phyloP scores from a whole-genome alignment of 2,888 invertebrate genomes.

The Cordilura impudica region DNA sequence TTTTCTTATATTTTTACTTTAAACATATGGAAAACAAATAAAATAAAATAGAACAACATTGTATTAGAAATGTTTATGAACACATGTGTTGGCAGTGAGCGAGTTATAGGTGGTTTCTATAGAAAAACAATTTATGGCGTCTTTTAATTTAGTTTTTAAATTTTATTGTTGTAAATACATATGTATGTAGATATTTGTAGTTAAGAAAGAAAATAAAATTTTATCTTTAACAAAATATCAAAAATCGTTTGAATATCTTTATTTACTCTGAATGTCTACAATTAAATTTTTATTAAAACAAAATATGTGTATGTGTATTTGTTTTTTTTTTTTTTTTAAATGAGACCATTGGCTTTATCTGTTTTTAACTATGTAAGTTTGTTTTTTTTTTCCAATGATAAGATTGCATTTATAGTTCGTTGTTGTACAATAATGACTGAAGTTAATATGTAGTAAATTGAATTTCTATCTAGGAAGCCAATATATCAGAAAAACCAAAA shows the following conservation, averaged over 20 bases:
- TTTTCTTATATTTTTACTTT: neutral
- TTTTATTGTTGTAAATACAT: neutral
- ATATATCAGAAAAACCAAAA: conserved; percentile 19
- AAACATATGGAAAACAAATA: neutral
- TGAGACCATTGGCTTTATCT: conserved; percentile 12
- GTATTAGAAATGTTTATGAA: neutral
- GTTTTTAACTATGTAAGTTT: conserved; percentile 6
- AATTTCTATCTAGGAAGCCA: conserved; percentile 1
- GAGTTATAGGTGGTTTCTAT: too few species aligned
- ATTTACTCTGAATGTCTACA: neutral
- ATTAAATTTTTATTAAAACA: neutral
- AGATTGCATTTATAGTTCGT: conserved; percentile 46
- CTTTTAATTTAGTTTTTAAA: conserved; percentile 21
- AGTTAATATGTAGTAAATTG: conserved; percentile 8
- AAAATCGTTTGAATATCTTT: conserved; percentile 10
- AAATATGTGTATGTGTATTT: neutral
- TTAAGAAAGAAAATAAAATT: neutral
- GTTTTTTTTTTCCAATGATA: conserved; percentile 32
- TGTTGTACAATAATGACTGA: conserved; percentile 26
- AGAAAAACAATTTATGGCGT: conserved; percentile 24
- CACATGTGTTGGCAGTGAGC: too few species aligned
- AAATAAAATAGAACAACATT: conserved; percentile 17
- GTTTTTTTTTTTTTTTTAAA: neutral
- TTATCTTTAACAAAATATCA: conserved; percentile 12
- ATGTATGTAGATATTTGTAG: neutral